Base-by-base conservation (phyloP, 2,888 invertebrate species). In the Sinelater perroti region DNA sequence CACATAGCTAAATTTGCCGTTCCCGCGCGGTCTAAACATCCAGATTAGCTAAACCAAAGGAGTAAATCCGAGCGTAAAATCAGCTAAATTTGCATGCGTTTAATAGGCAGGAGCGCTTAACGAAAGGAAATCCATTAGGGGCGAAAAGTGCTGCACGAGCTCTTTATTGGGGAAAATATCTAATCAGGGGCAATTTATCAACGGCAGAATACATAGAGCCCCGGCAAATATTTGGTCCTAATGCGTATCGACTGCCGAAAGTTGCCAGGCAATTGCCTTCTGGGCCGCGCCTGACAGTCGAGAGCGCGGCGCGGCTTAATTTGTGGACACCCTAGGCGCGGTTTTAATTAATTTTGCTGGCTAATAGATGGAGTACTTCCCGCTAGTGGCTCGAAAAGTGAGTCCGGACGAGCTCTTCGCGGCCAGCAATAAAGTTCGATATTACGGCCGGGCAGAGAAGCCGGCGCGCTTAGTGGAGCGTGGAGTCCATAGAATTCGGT, bases 101-200 rank as follows among this genome's bases (percentile, higher is more conserved):
- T 49, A 33, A 18, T 47, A 20, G 55, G 49, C 20, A 55, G 55
- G 40, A 42, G 18, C 28, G 30, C 47, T 49, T 42, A 55, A 20
- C 47, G 40, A 56, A 44, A 56, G 56, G 56, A 56, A 56, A 56
- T 56, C 56, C 56, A 56, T 56, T 56, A 56, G 56, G 56, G 56
- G 56, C 51, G 56, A 51, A 56, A 56, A 51, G 56, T 56, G 30
- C 56, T 45, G 46, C 30, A 45, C 45, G 31, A 51, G 56, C 50
- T 44, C 50, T 56, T 56, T 56, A 56, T 56, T 50, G 44, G 45
- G 45, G 50, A 16, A 51, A 56, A 45, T 56, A 44, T 51, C 56
- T 56, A 56, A 50, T 56, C 56, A 36, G 36, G 18, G 31, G 56
- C 38, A 56, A 56, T 56, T 56, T 56, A 56, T 56, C 56, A 56